Evolutionary conservation across 2,888 invertebrate genomes (phyloP).

Genomic region (Trichogramma dendrolimi): DNA sequence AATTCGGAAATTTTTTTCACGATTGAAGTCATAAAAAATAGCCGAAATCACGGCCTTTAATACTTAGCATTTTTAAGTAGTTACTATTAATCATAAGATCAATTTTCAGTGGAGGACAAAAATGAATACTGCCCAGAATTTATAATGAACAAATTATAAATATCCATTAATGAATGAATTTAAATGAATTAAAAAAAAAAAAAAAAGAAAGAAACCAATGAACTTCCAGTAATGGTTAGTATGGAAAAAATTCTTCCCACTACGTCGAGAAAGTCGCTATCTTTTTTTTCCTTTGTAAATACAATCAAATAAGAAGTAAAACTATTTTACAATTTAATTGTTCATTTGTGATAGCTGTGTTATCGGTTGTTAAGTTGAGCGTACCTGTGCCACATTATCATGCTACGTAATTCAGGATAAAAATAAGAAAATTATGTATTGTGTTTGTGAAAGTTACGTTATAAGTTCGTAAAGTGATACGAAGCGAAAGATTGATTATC

Average conservation of each 20-base stretch:
- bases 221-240: constrained; percentile 4
- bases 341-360: constrained; percentile 38
- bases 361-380: constrained; percentile 34
- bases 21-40: not conserved
- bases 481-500: constrained; percentile 6
- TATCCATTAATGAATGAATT: constrained; percentile 1
- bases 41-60: constrained; percentile 14
- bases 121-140: not conserved
- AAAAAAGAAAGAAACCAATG: not conserved
- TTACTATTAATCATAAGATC: not conserved
- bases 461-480: not conserved
- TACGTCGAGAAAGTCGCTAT: no score
- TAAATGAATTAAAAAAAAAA: no score
- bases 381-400: constrained; percentile 37
- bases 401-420: constrained; percentile 9
- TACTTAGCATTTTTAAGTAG: constrained; percentile 23
- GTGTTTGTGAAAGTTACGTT: no score
- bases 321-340: constrained; percentile 10
- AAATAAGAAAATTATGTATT: no score
- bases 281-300: constrained; percentile 22
- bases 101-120: not conserved
- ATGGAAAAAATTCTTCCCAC: constrained; percentile 1
- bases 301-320: constrained; percentile 5
- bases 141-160: not conserved
- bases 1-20: no score